Conservation (phyloP, 35 echinoderm and acorn worm species). For the Acanthaster planci region DNA sequence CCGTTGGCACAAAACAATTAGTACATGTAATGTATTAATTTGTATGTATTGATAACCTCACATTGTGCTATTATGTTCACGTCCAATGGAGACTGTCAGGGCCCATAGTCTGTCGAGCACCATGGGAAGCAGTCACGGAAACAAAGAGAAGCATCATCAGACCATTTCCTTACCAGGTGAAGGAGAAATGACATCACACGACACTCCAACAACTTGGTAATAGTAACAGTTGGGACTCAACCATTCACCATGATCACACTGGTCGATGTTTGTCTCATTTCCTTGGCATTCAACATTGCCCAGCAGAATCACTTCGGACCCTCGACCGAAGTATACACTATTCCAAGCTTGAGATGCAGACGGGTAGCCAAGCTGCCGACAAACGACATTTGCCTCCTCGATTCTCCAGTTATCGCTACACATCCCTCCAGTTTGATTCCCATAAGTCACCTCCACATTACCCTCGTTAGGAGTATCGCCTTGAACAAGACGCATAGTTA, state of each 20-base stretch:
- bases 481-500: slow-evolving; percentile 22
- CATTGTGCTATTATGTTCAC: no score
- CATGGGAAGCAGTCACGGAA: no score
- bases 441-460: slow-evolving; percentile 46
- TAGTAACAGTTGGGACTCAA: neutral
- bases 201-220: neutral
- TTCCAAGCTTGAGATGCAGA: neutral
- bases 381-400: slow-evolving; percentile 52
- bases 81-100: no score
- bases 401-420: slow-evolving; percentile 55
- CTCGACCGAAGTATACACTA: neutral
- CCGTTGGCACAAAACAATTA: no score
- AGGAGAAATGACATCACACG: neutral
- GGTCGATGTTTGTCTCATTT: slow-evolving; percentile 6
- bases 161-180: no score
- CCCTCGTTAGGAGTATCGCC: slow-evolving; percentile 43
- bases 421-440: slow-evolving; percentile 40
- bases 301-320: neutral
- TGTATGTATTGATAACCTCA: no score
- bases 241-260: slow-evolving; percentile 12
- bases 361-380: slow-evolving; percentile 54
- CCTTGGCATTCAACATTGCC: neutral
- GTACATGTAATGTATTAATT: no score
- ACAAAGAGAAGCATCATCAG: no score
- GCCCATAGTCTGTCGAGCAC: no score